These are phyloP conservation scores for Poecilia latipinna DNA, from an alignment of 2,113 vertebrate genomes.

Conservation along the genomic window DNA sequence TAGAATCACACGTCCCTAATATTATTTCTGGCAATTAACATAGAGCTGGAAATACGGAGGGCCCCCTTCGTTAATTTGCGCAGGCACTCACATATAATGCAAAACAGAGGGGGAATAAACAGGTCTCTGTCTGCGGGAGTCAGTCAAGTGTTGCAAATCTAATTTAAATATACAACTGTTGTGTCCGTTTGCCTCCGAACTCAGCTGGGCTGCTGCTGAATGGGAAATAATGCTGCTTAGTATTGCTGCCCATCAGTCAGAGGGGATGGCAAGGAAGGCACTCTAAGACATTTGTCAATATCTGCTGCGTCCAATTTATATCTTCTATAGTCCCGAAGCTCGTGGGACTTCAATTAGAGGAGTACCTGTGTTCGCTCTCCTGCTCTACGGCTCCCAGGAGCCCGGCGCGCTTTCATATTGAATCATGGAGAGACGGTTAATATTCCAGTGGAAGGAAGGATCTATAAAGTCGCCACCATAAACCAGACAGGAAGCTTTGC, in stretches of 20 bases:
- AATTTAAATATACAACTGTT: constrained; percentile 86
- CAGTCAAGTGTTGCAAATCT: constrained; percentile 85
- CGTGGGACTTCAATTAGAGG: constrained; percentile 76
- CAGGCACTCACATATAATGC: constrained; percentile 73
- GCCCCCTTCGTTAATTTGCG: constrained; percentile 80
- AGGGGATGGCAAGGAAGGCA: constrained; percentile 3
- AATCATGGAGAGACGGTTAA: constrained; percentile 74
- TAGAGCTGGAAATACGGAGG: constrained; percentile 71
- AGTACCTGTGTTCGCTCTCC: constrained; percentile 70
- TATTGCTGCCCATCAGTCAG: constrained; percentile 42
- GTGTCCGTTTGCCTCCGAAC: constrained; percentile 74
- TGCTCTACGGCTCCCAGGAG: constrained; percentile 68
- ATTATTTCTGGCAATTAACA: constrained; percentile 84
- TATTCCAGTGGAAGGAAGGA: constrained; percentile 67
- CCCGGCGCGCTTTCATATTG: constrained; percentile 55
- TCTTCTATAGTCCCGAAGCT: constrained; percentile 34
- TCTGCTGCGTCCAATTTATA: constrained; percentile 67
- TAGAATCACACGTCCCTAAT: constrained; percentile 79
- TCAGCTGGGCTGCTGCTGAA: constrained; percentile 48
- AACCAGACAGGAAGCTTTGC: constrained; percentile 62
- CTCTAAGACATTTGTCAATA: constrained; percentile 71
- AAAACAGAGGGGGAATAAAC: constrained; percentile 76
- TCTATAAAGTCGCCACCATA: constrained; percentile 72
- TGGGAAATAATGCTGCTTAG: constrained; percentile 52
- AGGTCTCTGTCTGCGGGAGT: constrained; percentile 70